These are phyloP conservation scores for Cryptosula pallasiana DNA, from an alignment of 2,888 invertebrate genomes.

Conservation along the genomic window DNA sequence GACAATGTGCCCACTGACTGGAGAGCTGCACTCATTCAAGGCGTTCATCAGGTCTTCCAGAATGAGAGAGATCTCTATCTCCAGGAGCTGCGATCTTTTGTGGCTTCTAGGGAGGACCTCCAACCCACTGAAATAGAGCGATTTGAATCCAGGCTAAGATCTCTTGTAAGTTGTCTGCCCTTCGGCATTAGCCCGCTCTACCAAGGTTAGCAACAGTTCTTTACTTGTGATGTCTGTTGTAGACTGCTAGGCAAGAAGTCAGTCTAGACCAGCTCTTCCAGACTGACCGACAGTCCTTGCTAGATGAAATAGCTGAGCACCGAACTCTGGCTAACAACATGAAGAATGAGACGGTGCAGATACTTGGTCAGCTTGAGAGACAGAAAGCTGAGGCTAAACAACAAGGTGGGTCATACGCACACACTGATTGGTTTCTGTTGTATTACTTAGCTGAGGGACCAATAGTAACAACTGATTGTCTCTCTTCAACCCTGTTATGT, in stretches of 20 bases:
- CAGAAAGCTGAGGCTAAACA: slow-evolving; percentile 12
- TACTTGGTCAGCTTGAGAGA: neutral
- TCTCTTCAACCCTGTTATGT: neutral
- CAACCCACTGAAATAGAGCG: neutral
- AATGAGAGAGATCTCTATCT: slow-evolving; percentile 6
- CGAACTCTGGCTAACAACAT: neutral
- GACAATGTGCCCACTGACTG: neutral
- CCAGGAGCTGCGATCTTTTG: slow-evolving; percentile 12
- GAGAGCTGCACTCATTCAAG: neutral
- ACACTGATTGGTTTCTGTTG: neutral
- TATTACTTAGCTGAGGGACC: neutral
- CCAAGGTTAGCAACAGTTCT: too few species aligned
- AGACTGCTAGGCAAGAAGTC: neutral
- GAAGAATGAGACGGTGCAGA: neutral
- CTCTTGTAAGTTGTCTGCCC: neutral
- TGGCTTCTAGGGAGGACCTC: neutral
- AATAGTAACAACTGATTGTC: too few species aligned
- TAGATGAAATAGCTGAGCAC: slow-evolving; percentile 17
- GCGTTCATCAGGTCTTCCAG: neutral
- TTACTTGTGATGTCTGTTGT: too few species aligned
- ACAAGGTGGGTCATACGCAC: neutral
- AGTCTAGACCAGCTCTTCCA: slow-evolving; percentile 16
- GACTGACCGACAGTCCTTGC: slow-evolving; percentile 9
- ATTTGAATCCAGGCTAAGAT: slow-evolving; percentile 5
- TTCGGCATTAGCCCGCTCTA: too few species aligned